Conservation (phyloP, 1,140 invertebrate species). For the Belonocnema kinseyi region DNA sequence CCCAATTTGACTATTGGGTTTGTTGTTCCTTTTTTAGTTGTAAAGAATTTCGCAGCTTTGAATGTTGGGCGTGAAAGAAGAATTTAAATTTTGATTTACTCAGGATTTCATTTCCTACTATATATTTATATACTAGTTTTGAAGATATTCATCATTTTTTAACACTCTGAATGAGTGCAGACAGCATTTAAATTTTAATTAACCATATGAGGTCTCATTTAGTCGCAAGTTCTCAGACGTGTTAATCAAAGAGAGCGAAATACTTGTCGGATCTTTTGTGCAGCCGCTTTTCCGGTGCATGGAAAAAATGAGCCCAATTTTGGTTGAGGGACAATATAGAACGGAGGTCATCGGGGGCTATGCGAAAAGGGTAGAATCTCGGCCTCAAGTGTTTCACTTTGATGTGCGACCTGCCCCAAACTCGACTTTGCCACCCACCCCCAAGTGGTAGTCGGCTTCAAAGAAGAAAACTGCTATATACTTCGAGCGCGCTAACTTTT, state of each 20-base stretch:
- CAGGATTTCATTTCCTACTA: too few species aligned
- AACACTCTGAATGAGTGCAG: neutral
- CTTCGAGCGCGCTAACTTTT: conserved; percentile 62
- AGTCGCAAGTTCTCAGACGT: conserved; percentile 43
- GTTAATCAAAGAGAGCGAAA: conserved; percentile 34
- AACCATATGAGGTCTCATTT: neutral
- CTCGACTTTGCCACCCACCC: conserved; percentile 53
- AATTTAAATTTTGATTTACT: too few species aligned
- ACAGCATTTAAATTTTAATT: conserved; percentile 1
- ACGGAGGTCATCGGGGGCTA: conserved; percentile 68
- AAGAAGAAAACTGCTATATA: conserved; percentile 69
- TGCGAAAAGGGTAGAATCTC: conserved; percentile 64
- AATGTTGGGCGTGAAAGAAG: too few species aligned
- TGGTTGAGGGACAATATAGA: conserved; percentile 60
- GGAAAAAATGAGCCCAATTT: conserved; percentile 69
- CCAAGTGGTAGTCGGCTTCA: conserved; percentile 69
- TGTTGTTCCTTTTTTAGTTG: too few species aligned
- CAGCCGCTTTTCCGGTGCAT: conserved; percentile 54
- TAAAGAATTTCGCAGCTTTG: too few species aligned
- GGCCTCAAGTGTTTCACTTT: conserved; percentile 73
- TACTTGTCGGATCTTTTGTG: conserved; percentile 27
- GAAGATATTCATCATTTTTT: too few species aligned
- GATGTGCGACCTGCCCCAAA: conserved; percentile 68
- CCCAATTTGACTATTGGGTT: too few species aligned
- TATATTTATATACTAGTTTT: too few species aligned